Conservation (phyloP, 2,113 vertebrate genomes). For the Nesospiza acunhae region DNA sequence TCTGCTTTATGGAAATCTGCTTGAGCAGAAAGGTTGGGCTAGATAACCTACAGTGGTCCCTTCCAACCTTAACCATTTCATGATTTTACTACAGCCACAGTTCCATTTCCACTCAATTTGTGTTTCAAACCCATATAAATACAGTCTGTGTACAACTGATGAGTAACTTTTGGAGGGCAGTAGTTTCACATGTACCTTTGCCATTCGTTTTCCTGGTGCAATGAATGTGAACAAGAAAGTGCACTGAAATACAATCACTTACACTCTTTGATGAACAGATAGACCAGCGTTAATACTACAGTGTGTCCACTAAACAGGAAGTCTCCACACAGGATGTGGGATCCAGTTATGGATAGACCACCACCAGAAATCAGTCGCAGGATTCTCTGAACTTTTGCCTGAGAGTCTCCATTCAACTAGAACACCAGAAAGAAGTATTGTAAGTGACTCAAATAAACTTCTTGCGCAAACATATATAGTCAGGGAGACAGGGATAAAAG, state of each 20-base stretch:
- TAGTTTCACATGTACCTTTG: neutral
- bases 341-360: constrained; percentile 92
- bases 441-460: neutral
- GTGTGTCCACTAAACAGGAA: constrained; percentile 98
- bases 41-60: neutral
- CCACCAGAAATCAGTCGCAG: constrained; percentile 91
- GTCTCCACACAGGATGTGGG: constrained; percentile 94
- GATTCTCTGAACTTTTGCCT: constrained; percentile 91
- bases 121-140: neutral
- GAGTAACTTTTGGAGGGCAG: neutral
- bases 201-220: neutral
- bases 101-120: neutral
- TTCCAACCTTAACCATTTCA: too few species aligned
- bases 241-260: constrained; percentile 63
- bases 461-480: neutral
- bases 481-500: neutral
- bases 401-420: constrained; percentile 91
- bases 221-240: neutral
- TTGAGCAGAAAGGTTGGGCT: neutral
- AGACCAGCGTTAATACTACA: constrained; percentile 91
- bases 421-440: neutral
- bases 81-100: neutral
- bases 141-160: neutral
- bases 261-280: constrained; percentile 99
- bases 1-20: neutral